Percentiles rank a stretch among this genome's conserved stretches.
These are phyloP conservation scores for Coptodon bakossiorum DNA, from an alignment of 2,113 vertebrate species.

Conservation along the genomic window DNA sequence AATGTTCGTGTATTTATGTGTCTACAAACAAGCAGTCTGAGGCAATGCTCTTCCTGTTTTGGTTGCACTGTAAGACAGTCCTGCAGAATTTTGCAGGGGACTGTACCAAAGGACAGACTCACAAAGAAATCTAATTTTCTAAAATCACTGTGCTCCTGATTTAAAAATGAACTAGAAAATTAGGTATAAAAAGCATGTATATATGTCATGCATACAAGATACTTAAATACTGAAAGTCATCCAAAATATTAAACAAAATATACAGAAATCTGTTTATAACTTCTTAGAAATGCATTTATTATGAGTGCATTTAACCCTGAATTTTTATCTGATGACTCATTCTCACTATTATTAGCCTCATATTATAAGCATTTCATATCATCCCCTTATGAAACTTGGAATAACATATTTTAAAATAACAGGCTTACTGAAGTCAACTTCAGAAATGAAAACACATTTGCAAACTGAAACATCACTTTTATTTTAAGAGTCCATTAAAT, in stretches of 20 bases:
- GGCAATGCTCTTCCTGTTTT: slow-evolving; percentile 50
- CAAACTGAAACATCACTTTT: slow-evolving; percentile 57
- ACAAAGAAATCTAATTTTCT: background rate
- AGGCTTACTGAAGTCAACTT: slow-evolving; percentile 28
- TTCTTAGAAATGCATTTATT: background rate
- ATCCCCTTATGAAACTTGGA: background rate
- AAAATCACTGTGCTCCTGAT: background rate
- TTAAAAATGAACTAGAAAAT: background rate
- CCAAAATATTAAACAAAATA: background rate
- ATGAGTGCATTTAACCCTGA: background rate
- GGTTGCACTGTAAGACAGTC: slow-evolving; percentile 22
- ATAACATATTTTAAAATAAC: slow-evolving; percentile 4
- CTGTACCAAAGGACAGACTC: background rate
- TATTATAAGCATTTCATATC: background rate
- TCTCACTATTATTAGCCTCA: background rate
- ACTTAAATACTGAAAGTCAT: background rate
- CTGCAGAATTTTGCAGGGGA: slow-evolving; percentile 47
- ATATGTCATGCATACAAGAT: background rate
- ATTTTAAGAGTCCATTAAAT: slow-evolving; percentile 69
- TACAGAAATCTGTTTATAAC: background rate
- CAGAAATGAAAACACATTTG: slow-evolving; percentile 40
- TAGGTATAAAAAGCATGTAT: background rate
- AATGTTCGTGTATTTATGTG: slow-evolving; percentile 4
- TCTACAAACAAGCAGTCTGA: slow-evolving; percentile 37
- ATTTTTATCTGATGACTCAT: background rate